These are phyloP conservation scores for Burhinus bistriatus DNA, from an alignment of 2,113 vertebrate genomes.

Conservation along the genomic window DNA sequence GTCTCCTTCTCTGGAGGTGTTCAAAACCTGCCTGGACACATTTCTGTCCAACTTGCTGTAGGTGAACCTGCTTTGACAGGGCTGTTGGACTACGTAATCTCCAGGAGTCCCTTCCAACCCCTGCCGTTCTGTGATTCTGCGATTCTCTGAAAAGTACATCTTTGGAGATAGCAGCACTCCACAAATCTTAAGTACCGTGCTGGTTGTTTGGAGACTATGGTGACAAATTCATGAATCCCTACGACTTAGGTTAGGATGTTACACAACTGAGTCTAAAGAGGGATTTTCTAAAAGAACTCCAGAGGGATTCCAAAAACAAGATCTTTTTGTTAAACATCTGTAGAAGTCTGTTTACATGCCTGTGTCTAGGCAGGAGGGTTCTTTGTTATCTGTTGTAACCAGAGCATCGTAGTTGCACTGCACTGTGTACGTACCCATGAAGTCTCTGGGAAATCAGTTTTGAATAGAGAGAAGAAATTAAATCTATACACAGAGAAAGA, in stretches of 20 bases:
- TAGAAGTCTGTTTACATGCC: not conserved
- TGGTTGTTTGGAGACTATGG: not conserved
- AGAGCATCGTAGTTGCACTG: too few species aligned
- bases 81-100: too few species aligned
- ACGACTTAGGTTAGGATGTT: not conserved
- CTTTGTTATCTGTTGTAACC: not conserved
- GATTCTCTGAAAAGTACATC: not conserved
- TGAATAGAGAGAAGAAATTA: not conserved
- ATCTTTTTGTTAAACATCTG: not conserved
- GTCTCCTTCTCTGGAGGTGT: too few species aligned
- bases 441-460: not conserved
- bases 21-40: too few species aligned
- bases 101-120: too few species aligned
- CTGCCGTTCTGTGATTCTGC: too few species aligned
- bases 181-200: not conserved
- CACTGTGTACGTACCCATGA: accelerated
- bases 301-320: not conserved
- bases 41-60: too few species aligned
- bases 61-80: too few species aligned
- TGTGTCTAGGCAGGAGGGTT: not conserved
- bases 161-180: not conserved
- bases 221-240: not conserved
- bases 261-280: not conserved
- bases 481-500: not conserved
- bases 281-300: not conserved